Conservation (phyloP, 1,140 invertebrate genomes). For the Bombyx mandarina region DNA sequence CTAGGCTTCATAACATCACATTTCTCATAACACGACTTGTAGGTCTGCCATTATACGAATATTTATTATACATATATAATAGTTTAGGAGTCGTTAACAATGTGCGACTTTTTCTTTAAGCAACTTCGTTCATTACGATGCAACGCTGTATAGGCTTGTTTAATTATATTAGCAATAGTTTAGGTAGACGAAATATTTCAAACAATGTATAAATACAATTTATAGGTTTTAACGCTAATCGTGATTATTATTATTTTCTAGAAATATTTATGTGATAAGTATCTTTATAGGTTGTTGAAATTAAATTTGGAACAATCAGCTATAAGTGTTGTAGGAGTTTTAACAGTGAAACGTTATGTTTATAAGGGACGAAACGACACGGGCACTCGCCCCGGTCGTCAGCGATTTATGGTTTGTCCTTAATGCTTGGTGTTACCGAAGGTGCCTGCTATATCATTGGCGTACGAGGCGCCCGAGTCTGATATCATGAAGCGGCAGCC, state of each 20-base stretch:
- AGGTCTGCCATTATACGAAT: no score
- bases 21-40: conserved; percentile 15
- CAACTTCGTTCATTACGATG: no score
- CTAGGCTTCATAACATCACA: conserved; percentile 34
- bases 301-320: background rate
- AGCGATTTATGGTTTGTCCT: conserved; percentile 48
- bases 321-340: conserved; percentile 22
- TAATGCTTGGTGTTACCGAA: conserved; percentile 72
- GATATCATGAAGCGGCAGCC: conserved; percentile 98
- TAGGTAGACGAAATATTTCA: conserved; percentile 10
- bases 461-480: conserved; percentile 95
- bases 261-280: conserved; percentile 25
- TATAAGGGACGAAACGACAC: conserved; percentile 1
- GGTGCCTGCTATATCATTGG: conserved; percentile 96
- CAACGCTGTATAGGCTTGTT: conserved; percentile 11
- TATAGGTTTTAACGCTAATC: conserved; percentile 14
- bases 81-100: no score
- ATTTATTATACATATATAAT: no score
- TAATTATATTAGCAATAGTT: conserved; percentile 18
- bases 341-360: conserved; percentile 29
- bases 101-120: no score
- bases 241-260: conserved; percentile 21
- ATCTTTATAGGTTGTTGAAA: background rate
- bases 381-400: conserved; percentile 18
- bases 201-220: conserved; percentile 13